Evolutionary conservation across 2,113 vertebrate genomes (phyloP).

Genomic region (Bubalus kerabau): DNA sequence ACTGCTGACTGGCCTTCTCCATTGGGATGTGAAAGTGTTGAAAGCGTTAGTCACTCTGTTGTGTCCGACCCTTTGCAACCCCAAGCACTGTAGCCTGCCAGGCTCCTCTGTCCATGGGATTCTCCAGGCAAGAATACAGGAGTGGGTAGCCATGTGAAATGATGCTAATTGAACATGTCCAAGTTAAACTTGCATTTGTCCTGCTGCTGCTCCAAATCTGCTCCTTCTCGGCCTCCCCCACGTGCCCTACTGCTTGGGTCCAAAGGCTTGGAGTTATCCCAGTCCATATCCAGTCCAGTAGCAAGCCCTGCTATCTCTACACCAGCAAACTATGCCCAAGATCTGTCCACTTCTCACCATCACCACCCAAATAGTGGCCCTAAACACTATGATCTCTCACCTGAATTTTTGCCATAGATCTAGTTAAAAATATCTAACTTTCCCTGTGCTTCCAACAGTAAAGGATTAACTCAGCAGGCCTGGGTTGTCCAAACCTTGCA

Average conservation of each 20-base stretch:
- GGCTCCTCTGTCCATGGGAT: background rate
- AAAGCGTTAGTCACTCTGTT: background rate
- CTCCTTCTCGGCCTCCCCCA: background rate
- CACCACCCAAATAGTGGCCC: background rate
- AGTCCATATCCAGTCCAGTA: background rate
- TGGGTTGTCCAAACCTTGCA: background rate
- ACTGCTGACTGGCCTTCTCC: background rate
- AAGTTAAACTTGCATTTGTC: background rate
- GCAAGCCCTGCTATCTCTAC: background rate
- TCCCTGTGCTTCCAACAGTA: background rate
- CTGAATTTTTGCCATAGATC: background rate
- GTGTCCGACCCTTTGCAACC: background rate
- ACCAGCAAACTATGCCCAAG: background rate
- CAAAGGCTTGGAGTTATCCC: background rate
- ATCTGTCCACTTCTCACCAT: background rate
- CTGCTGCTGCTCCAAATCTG: background rate
- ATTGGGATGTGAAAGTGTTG: background rate
- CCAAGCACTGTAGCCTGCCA: background rate
- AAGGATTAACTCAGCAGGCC: background rate
- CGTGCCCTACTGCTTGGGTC: background rate
- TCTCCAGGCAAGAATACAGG: background rate
- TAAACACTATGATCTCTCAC: background rate
- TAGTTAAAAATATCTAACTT: background rate
- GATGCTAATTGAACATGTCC: background rate
- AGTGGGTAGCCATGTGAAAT: background rate